These are phyloP conservation scores for Parasteatoda tepidariorum DNA, from an alignment of 1,140 invertebrate species.

Conservation along the genomic window DNA sequence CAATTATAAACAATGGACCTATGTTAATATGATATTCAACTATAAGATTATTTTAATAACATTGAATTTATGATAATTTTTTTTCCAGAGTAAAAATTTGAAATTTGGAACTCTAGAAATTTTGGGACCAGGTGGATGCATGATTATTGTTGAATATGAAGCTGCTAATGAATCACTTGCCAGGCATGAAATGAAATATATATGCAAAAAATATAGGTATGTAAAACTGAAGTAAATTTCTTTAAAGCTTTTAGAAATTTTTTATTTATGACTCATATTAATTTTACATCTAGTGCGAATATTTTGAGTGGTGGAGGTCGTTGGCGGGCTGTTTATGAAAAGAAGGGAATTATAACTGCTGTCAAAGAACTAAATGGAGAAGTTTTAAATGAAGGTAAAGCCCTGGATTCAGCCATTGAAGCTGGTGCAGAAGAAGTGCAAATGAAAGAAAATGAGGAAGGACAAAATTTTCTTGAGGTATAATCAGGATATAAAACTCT, in stretches of 20 bases:
- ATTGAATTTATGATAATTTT: too few relatives aligned
- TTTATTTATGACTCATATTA: not conserved
- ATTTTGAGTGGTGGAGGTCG: constrained; percentile 55
- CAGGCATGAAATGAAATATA: constrained; percentile 49
- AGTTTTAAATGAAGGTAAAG: constrained; percentile 44
- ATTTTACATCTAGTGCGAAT: constrained; percentile 21
- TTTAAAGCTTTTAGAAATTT: not conserved
- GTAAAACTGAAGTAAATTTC: not conserved
- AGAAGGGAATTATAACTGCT: constrained; percentile 59
- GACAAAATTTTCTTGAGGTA: constrained; percentile 18
- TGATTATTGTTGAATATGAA: constrained; percentile 63
- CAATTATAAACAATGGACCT: too few relatives aligned
- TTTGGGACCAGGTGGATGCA: constrained; percentile 61
- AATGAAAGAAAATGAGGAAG: constrained; percentile 53
- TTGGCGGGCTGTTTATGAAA: constrained; percentile 47
- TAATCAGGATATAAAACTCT: constrained; percentile 60
- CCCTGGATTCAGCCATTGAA: constrained; percentile 62
- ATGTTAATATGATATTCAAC: too few relatives aligned
- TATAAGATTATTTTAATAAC: too few relatives aligned
- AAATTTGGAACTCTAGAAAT: constrained; percentile 62
- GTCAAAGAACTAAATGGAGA: constrained; percentile 6
- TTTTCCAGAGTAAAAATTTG: constrained; percentile 61
- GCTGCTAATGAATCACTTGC: constrained; percentile 62
- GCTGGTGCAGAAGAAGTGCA: constrained; percentile 64
- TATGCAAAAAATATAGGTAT: constrained; percentile 59